Evolutionary conservation across 2,113 vertebrate genomes (phyloP).

Genomic region (Meles meles): DNA sequence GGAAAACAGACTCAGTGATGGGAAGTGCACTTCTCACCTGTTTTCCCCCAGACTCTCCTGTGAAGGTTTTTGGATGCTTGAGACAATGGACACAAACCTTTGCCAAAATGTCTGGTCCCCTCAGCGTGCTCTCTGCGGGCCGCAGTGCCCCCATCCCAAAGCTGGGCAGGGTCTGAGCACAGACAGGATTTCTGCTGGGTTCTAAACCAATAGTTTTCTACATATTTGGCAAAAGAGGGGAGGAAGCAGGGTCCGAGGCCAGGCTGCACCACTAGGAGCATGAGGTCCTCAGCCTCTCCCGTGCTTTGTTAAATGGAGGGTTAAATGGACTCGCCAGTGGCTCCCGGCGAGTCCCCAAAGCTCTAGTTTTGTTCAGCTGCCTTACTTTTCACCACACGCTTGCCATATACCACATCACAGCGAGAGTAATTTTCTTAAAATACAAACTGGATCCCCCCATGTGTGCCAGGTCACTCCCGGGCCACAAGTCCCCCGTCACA

Average conservation of each 20-base stretch:
- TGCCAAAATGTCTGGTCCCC: neutral
- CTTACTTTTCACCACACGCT: neutral
- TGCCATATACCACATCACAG: conserved; percentile 36
- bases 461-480: neutral
- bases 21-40: neutral
- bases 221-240: conserved; percentile 5
- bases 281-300: neutral
- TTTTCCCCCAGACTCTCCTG: neutral
- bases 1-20: neutral
- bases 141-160: neutral
- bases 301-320: conserved; percentile 38
- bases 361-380: conserved; percentile 14
- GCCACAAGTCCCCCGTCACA: neutral
- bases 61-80: neutral
- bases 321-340: neutral
- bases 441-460: neutral
- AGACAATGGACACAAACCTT: neutral
- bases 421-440: conserved; percentile 26
- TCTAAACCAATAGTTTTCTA: conserved; percentile 29
- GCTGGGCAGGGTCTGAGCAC: neutral
- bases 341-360: neutral
- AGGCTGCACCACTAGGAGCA: neutral
- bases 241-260: conserved; percentile 4
- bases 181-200: neutral
- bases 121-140: neutral